Conservation (phyloP, 2,113 vertebrate species). For the Lota lota region DNA sequence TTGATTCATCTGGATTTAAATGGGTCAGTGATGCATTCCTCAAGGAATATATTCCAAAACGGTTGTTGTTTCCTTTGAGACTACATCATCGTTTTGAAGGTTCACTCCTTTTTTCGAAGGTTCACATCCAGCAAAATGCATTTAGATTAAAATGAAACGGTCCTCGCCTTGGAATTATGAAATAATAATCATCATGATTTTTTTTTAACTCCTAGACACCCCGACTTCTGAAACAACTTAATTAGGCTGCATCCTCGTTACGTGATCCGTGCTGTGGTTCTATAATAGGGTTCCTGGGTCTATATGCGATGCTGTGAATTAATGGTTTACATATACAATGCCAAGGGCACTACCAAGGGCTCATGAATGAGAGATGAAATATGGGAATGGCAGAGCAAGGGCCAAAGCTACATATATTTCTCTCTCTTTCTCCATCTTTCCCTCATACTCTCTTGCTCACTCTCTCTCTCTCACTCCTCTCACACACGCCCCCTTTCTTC, state of each 20-base stretch:
- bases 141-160: neutral
- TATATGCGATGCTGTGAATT: conserved; percentile 55
- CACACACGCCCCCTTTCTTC: conserved; percentile 10
- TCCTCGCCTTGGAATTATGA: neutral
- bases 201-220: conserved; percentile 46
- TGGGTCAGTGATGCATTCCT: no score
- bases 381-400: conserved; percentile 48
- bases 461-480: neutral
- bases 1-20: no score
- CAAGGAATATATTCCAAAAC: no score
- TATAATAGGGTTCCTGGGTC: conserved; percentile 52
- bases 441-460: conserved; percentile 2
- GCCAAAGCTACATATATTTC: conserved; percentile 38
- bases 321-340: conserved; percentile 67
- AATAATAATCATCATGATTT: conserved; percentile 14
- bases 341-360: conserved; percentile 70
- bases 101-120: neutral
- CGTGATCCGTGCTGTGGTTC: conserved; percentile 41
- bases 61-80: neutral
- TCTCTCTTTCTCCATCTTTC: conserved; percentile 5
- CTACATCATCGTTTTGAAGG: neutral
- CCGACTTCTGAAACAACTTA: conserved; percentile 53
- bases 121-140: neutral
- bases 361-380: conserved; percentile 73
- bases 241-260: conserved; percentile 56